Evolutionary conservation across 1,140 invertebrate species (phyloP), one percentile per base, ranked within the genome.

Genomic region (Ips typographus): DNA sequence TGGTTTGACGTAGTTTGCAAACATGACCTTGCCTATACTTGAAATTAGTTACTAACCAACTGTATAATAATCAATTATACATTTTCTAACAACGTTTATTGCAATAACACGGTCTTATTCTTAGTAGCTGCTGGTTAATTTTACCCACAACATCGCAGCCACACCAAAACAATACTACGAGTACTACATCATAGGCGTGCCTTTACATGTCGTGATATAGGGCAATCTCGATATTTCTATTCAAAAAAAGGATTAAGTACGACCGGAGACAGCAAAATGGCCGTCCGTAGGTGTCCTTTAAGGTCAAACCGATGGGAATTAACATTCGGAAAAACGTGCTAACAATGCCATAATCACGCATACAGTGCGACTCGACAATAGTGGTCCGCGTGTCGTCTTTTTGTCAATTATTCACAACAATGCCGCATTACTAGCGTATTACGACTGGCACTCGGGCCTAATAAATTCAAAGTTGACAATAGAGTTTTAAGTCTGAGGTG

Each of bases 401-500:
- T 49, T 49, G 44, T 49, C 44, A 49, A 49, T 49, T 49, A 49
- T 49, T 49, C 44, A 49, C 22, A 49, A 49, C 44, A 49, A 49
- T 49, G 44, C 44, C 6, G 44, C 44, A 49, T 49, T 49, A 49
- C 44, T 22, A 49, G 44, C 44, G 44, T 49, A 49, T 49, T 49
- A 49, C 44, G 44, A 49, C 44, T 49, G 44, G 22, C 22, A 49
- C 44, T 49, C 44, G 7, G 44, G 44, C 44, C 6, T 49, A 8
- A 49, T 49, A 49, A 49, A 49, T 49, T 49, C 44, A 56, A 36
- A 56, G 53, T 40, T 5, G 38, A 56, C 53, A 56, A 56, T 56
- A 39, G 53, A 56, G 37, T 56, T 56, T 56, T 56, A 22, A 56
- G 53, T 38, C 8, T 6, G 5, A 40, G 41, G 8, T 41, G 57